A percentile compares a stretch with the other conserved stretches of the same genome.
These are phyloP conservation scores for Triplophysa yarkandensis DNA, from an alignment of 2,797 vertebrate genomes.

Conservation along the genomic window DNA sequence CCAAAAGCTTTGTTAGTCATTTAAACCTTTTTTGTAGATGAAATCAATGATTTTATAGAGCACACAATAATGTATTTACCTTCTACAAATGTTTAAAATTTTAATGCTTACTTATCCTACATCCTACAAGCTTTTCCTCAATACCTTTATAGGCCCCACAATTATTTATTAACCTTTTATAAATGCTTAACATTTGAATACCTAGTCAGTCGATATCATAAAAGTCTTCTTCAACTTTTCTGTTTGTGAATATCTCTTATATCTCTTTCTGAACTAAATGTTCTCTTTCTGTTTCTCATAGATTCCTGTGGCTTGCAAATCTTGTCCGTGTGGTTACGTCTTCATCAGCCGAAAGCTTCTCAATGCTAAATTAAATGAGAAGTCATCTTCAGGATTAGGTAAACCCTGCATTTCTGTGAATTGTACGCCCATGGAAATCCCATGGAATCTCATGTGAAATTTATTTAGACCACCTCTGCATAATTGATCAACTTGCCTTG, in stretches of 20 bases:
- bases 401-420: constrained; percentile 50
- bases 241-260: too few relatives aligned
- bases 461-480: not conserved
- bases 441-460: not conserved
- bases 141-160: not conserved
- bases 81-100: too few relatives aligned
- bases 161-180: not conserved
- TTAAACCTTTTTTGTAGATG: too few relatives aligned
- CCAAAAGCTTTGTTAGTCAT: too few relatives aligned
- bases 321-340: constrained; percentile 94
- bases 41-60: not conserved
- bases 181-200: not conserved
- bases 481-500: constrained; percentile 8
- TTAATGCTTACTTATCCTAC: too few relatives aligned
- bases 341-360: constrained; percentile 97
- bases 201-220: not conserved
- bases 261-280: too few relatives aligned
- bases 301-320: constrained; percentile 98
- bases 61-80: not conserved
- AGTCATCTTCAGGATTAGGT: constrained; percentile 87
- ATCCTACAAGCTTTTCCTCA: too few relatives aligned
- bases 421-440: not conserved
- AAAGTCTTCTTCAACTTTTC: constrained; percentile 6
- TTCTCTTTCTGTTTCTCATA: constrained; percentile 60
- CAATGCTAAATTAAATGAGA: constrained; percentile 89